A percentile compares a stretch with the other conserved stretches of the same genome.
phyloP scores from a whole-genome alignment of 2,888 invertebrate species.

The Chirona hameri region DNA sequence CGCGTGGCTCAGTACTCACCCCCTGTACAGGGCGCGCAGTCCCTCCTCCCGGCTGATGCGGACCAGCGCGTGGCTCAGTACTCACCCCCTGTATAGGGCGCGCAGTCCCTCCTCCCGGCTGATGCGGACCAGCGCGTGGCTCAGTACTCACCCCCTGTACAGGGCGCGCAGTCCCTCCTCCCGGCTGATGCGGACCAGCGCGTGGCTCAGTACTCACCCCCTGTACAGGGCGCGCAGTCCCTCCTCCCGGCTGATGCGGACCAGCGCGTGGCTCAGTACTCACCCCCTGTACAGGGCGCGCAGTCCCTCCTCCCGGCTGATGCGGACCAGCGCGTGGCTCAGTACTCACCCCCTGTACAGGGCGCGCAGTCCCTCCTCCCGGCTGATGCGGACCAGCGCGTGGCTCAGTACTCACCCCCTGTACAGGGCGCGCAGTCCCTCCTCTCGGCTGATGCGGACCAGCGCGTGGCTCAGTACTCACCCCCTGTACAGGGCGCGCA shows the following conservation, averaged over 20 bases:
- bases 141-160: slow-evolving; percentile 83
- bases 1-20: slow-evolving; percentile 86
- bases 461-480: slow-evolving; percentile 85
- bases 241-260: slow-evolving; percentile 80
- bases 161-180: slow-evolving; percentile 82
- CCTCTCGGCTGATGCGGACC: slow-evolving; percentile 76
- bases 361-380: slow-evolving; percentile 79
- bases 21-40: slow-evolving; percentile 75
- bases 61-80: slow-evolving; percentile 83
- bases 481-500: slow-evolving; percentile 81
- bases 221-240: slow-evolving; percentile 80
- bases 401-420: slow-evolving; percentile 85
- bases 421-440: slow-evolving; percentile 80
- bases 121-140: slow-evolving; percentile 83
- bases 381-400: slow-evolving; percentile 78
- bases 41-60: slow-evolving; percentile 86
- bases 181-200: slow-evolving; percentile 74
- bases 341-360: slow-evolving; percentile 83
- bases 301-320: slow-evolving; percentile 79
- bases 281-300: slow-evolving; percentile 82
- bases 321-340: slow-evolving; percentile 84
- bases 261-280: slow-evolving; percentile 81
- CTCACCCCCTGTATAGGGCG: slow-evolving; percentile 81
- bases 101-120: slow-evolving; percentile 78
- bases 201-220: slow-evolving; percentile 85